Conservation (phyloP, 2,113 vertebrate genomes). For the Lota lota region DNA sequence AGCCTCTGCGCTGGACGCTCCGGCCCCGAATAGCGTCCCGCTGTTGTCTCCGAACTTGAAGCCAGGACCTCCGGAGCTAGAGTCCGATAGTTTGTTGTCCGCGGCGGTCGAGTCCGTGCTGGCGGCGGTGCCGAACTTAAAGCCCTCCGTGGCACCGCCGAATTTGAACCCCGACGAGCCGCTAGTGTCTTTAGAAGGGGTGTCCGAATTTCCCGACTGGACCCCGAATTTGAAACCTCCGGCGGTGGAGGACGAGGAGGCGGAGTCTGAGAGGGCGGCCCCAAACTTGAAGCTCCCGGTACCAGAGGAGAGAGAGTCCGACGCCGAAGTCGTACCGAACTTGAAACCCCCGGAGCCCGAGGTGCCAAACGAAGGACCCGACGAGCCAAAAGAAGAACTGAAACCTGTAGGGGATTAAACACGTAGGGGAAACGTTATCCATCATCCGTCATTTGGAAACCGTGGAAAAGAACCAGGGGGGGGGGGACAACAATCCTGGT, state of each 20-base stretch:
- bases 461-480: too few species aligned
- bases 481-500: too few species aligned
- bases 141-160: conserved; percentile 51
- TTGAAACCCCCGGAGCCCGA: conserved; percentile 78
- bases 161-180: conserved; percentile 60
- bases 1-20: conserved; percentile 69
- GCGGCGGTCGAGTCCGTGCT: conserved; percentile 57
- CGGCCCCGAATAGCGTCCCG: conserved; percentile 70
- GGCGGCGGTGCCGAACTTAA: conserved; percentile 66
- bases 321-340: conserved; percentile 73
- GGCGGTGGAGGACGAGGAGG: conserved; percentile 37
- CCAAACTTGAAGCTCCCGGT: conserved; percentile 83
- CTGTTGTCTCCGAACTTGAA: conserved; percentile 77
- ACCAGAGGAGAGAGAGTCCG: conserved; percentile 39
- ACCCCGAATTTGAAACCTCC: conserved; percentile 66
- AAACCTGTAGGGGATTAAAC: conserved; percentile 60
- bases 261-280: conserved; percentile 36
- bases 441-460: too few species aligned
- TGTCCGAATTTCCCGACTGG: conserved; percentile 54
- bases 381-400: conserved; percentile 72
- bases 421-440: neutral
- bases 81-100: conserved; percentile 78
- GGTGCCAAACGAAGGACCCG: conserved; percentile 46
- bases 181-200: conserved; percentile 51
- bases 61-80: conserved; percentile 55